These are phyloP conservation scores for Zeuzera pyrina DNA, from an alignment of 2,888 invertebrate genomes.

Conservation along the genomic window DNA sequence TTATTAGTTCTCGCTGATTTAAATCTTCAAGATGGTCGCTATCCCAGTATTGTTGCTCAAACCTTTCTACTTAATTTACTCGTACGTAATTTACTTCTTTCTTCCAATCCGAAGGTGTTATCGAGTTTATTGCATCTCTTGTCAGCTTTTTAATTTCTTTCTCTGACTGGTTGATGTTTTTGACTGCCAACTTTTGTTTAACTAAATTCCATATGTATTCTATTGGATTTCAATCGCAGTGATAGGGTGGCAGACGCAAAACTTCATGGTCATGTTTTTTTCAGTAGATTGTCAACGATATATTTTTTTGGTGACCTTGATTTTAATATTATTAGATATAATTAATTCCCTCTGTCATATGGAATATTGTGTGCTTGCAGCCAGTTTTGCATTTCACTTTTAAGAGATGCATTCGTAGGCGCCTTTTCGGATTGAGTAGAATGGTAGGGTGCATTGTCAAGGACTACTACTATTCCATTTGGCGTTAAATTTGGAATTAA, in stretches of 20 bases:
- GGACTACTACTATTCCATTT: conserved; percentile 2
- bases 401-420: neutral
- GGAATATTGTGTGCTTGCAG: conserved; percentile 11
- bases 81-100: conserved; percentile 16
- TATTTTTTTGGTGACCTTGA: conserved; percentile 14
- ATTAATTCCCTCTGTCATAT: conserved; percentile 12
- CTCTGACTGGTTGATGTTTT: conserved; percentile 21
- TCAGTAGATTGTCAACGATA: conserved; percentile 12
- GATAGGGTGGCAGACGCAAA: conserved; percentile 3
- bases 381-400: conserved; percentile 15
- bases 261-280: conserved; percentile 7
- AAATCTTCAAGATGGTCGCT: too few relatives aligned
- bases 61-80: too few relatives aligned
- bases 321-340: conserved; percentile 6
- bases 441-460: neutral
- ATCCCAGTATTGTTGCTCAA: too few relatives aligned
- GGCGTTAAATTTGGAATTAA: conserved; percentile 14
- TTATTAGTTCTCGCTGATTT: too few relatives aligned
- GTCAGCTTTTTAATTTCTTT: conserved; percentile 19
- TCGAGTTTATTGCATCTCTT: conserved; percentile 13
- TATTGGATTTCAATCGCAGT: conserved; percentile 10
- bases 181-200: conserved; percentile 22
- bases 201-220: conserved; percentile 20
- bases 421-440: neutral
- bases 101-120: conserved; percentile 15